Conservation (phyloP, 2,113 vertebrate species). For the Felis chaus region DNA sequence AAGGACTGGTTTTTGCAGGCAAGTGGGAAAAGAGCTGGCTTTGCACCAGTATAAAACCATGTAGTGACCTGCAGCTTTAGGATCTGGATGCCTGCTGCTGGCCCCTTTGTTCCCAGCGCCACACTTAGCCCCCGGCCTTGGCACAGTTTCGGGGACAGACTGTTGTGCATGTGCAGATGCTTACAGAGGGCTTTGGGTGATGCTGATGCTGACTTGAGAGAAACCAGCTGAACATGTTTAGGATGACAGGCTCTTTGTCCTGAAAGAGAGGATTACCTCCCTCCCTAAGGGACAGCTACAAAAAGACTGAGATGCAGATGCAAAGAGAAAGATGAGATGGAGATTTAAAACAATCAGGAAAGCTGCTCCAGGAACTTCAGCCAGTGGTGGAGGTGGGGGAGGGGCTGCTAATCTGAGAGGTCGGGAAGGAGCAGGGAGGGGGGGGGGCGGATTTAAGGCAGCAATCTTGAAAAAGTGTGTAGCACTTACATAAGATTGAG, state of each 20-base stretch:
- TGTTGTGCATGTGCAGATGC: background rate
- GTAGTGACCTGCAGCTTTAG: background rate
- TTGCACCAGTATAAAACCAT: background rate
- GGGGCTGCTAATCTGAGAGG: background rate
- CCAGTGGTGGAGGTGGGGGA: too few relatives aligned
- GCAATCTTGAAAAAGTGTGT: background rate
- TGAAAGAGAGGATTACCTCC: background rate
- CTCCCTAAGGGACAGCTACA: background rate
- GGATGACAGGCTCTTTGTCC: background rate
- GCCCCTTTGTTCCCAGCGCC: background rate
- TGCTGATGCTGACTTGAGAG: background rate
- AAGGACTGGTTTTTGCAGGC: background rate
- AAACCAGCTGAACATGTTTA: background rate
- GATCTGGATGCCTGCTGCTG: background rate
- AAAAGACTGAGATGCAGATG: background rate
- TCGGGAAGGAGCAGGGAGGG: rapidly evolving
- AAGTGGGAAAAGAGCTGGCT: background rate
- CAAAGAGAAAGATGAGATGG: background rate
- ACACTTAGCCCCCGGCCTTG: too few relatives aligned
- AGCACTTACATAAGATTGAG: background rate
- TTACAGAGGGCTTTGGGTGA: background rate
- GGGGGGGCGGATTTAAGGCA: background rate
- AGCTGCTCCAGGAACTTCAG: background rate
- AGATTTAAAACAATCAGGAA: background rate
- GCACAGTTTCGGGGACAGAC: background rate